phyloP scores from a whole-genome alignment of 2,113 vertebrate genomes.

The Sylvilagus bachmani region DNA sequence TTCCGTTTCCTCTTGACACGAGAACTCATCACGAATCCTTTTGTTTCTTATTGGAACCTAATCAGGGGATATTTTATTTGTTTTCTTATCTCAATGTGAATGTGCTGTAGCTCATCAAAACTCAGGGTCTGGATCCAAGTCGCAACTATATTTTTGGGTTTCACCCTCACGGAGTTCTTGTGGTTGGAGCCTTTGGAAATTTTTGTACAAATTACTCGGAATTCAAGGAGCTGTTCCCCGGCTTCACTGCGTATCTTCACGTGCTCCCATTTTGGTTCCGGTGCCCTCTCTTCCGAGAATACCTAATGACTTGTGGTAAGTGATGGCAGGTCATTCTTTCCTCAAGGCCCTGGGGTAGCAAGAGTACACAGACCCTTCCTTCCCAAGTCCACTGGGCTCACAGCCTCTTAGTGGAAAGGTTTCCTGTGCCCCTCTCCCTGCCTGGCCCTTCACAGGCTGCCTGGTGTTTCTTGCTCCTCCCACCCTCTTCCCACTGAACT shows the following conservation, averaged over 20 bases:
- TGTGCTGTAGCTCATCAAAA: conserved; percentile 89
- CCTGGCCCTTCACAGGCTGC: neutral
- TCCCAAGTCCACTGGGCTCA: neutral
- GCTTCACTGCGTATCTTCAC: conserved; percentile 87
- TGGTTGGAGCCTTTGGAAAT: conserved; percentile 89
- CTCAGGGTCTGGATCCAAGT: conserved; percentile 87
- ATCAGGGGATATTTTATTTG: neutral
- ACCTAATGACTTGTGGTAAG: conserved; percentile 87
- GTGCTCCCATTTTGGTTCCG: conserved; percentile 86
- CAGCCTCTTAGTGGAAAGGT: neutral
- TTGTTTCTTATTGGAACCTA: conserved; percentile 20
- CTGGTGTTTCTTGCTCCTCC: neutral
- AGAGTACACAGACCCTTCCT: neutral
- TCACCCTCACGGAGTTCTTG: conserved; percentile 90
- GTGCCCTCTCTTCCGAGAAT: conserved; percentile 89
- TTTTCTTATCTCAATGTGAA: conserved; percentile 37
- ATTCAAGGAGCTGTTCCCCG: conserved; percentile 88
- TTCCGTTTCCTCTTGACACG: neutral
- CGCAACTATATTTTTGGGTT: conserved; percentile 91
- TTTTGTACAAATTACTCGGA: conserved; percentile 84
- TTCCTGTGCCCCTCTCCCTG: neutral
- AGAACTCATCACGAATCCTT: neutral
- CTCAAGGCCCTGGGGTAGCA: neutral
- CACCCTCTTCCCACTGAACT: too few relatives aligned
- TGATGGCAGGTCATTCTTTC: neutral